A percentile compares a stretch with the other conserved stretches of the same genome.
Evolutionary conservation across 2,888 invertebrate species (phyloP).

Genomic region (Andrena marginata): DNA sequence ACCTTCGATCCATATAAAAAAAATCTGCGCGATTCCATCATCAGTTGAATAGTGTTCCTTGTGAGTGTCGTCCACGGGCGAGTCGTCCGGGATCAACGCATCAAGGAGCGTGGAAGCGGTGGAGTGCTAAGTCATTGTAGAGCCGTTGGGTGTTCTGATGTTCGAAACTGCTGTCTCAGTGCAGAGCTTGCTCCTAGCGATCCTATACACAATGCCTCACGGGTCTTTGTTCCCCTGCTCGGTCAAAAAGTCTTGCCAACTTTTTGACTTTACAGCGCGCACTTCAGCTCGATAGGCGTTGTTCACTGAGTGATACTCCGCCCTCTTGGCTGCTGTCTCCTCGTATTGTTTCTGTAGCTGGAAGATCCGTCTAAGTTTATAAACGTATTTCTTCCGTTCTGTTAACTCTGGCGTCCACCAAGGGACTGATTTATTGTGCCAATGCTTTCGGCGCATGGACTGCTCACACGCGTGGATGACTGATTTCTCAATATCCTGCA

Average conservation of each 20-base stretch:
- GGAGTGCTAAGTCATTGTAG: not conserved
- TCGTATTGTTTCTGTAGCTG: too few relatives aligned
- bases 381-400: not conserved
- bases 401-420: not conserved
- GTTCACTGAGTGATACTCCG: not conserved
- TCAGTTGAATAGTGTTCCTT: too few relatives aligned
- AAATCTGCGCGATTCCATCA: too few relatives aligned
- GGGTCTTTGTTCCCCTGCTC: not conserved
- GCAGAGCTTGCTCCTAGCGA: not conserved
- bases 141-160: not conserved
- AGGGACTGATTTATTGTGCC: not conserved
- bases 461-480: not conserved
- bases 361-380: too few relatives aligned
- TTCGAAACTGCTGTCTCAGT: not conserved
- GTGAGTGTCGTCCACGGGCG: not conserved
- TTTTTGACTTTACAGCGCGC: not conserved
- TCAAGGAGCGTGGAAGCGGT: not conserved
- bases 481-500: too few relatives aligned
- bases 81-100: not conserved
- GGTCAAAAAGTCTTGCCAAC: not conserved
- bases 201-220: constrained; percentile 13
- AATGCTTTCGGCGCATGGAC: not conserved
- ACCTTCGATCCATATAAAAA: too few relatives aligned
- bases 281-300: not conserved
- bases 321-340: too few relatives aligned